Evolutionary conservation across 2,113 vertebrate genomes (phyloP), one percentile per base, ranked within the genome.

Genomic region (Embiotoca jacksoni): DNA sequence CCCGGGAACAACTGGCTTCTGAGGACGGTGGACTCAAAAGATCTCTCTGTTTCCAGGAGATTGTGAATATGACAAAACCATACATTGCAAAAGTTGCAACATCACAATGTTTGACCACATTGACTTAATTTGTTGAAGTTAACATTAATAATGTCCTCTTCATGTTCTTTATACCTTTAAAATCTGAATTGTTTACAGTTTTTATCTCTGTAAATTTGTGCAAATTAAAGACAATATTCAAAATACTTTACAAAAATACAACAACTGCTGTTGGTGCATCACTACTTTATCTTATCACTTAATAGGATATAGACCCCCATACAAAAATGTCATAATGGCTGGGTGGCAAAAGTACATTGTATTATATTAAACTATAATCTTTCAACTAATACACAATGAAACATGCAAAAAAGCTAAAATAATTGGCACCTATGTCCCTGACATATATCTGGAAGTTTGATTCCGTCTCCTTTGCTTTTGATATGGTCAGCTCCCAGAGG

Each of bases 1-100:
- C 52, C 41, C 41, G 15, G 63, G 5, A 80, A 79, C 61, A 76
- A 70, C 44, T 78, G 70, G n/a, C 41, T 44, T 11, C 10, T 8
- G 13, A 11, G 41, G 55, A 56, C 32, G 31, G 53, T 53, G 57
- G 66, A 46, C 5, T 53, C n/a, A 64, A 6, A 61, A 60, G 23
- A 49, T 54, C 31, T 60, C 32, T 16, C 44, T 64, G 58, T 37
- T 36, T 31, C 3, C 9, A 50, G 37, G 47, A 55, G 35, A 36
- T 4, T 66, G 55, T 13, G 55, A 23, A 81, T 53, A 31, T 70
- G 52, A 61, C 39, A 55, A 50, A 64, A 33, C 2, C 41, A 44
- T 8, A 44, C 13, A 44, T 11, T 8, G 41, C 23, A 32, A 60
- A 11, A 41, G 7, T 39, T 7, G 6, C 30, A 52, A 16, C 54